These are phyloP conservation scores for Tridacna gigas DNA, from an alignment of 2,888 invertebrate species.

Conservation along the genomic window DNA sequence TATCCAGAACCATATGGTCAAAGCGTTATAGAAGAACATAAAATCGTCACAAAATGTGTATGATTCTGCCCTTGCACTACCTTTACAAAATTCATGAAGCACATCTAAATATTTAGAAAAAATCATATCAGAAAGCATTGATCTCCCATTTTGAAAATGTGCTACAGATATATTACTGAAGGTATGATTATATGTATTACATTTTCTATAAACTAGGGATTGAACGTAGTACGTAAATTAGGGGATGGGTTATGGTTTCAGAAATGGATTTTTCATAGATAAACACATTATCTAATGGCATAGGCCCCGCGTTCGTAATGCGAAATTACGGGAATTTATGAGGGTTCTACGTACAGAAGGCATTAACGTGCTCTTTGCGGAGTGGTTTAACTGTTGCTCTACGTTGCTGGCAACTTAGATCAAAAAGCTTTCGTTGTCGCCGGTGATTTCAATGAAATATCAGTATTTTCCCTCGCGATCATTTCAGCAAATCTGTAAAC, in stretches of 20 bases:
- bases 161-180: neutral
- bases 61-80: no score
- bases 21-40: no score
- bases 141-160: no score
- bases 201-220: neutral
- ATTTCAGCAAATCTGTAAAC: slow-evolving; percentile 1
- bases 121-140: no score
- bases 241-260: neutral
- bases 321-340: slow-evolving; percentile 12
- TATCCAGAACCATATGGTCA: no score
- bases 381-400: neutral
- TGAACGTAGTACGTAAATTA: neutral
- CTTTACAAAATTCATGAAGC: no score
- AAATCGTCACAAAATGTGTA: no score
- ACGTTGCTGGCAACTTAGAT: neutral
- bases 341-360: neutral
- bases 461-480: neutral
- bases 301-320: neutral
- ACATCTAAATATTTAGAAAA: no score
- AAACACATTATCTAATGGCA: slow-evolving; percentile 12
- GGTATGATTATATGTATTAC: neutral
- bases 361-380: neutral
- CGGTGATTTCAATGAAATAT: neutral
- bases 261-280: neutral
- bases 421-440: neutral